Percentiles rank a stretch among this genome's conserved stretches.
phyloP scores from a whole-genome alignment of 2,113 vertebrate species.

The Thunnus thynnus region DNA sequence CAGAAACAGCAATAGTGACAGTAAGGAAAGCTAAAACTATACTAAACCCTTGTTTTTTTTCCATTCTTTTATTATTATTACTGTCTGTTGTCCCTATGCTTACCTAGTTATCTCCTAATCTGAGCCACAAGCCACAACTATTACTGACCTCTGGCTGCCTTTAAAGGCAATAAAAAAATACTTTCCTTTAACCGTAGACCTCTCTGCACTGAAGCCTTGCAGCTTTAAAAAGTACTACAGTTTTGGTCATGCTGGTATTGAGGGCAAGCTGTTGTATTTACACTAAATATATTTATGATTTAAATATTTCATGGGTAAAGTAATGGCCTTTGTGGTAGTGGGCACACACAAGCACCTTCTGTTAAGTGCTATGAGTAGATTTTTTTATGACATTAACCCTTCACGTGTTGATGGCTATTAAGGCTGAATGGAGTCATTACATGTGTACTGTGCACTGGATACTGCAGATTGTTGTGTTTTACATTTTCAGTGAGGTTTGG shows the following conservation, averaged over 20 bases:
- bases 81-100: neutral
- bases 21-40: neutral
- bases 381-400: conserved; percentile 46
- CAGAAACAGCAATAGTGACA: no score
- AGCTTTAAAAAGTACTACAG: conserved; percentile 11
- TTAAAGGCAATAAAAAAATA: neutral
- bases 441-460: neutral
- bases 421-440: neutral
- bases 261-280: conserved; percentile 12
- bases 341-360: conserved; percentile 33
- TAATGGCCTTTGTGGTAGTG: conserved; percentile 54
- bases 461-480: neutral
- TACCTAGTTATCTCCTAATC: neutral
- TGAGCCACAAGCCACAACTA: neutral
- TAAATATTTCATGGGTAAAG: conserved; percentile 68
- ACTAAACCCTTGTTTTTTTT: neutral
- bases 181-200: neutral
- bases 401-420: conserved; percentile 2
- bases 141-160: conserved; percentile 11
- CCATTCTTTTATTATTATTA: neutral
- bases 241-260: conserved; percentile 17
- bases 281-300: conserved; percentile 49
- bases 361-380: conserved; percentile 53
- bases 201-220: conserved; percentile 15
- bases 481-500: neutral